Evolutionary conservation across 2,113 vertebrate species (phyloP), one percentile per base, ranked within the genome.

Genomic region (Ibidorhyncha struthersii): DNA sequence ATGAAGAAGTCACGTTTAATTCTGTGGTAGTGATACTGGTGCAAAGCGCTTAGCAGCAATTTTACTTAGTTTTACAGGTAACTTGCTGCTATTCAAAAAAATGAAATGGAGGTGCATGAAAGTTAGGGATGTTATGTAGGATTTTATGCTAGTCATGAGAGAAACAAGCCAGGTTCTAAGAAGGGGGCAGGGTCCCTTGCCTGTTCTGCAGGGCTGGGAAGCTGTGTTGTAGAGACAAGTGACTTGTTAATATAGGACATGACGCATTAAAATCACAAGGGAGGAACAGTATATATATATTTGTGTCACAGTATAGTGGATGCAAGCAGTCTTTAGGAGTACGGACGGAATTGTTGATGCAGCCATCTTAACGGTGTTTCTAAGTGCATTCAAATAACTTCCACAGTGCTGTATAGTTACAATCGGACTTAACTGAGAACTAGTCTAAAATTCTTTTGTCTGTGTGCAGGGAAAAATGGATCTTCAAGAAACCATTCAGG

Each of bases 401-500:
- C 13, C 25, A 50, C 32, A 41, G 19, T 26, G n/a, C 29, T 67
- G 8, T 18, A 22, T 53, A 40, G 27, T 83, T 83, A 59, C 34
- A 58, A 16, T 73, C 2, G 1, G n/a, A 36, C 52, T 95, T 88
- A 32, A 85, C 34, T 82, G 41, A 29, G 21, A 83, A 34, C 15
- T 82, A n/a, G 38, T 70, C 59, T 92, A 71, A 96, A 87, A 59
- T 69, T 38, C 53, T 76, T 92, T 63, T 90, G 71, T 94, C 13
- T 90, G 11, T 86, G 21, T 45, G 8, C 93, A 99, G 99, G 99
- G 99, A 9, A 99, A 99, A 98, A 99, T 99, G 98, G 99, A 99
- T 5, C 98, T 99, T 45, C 94, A 99, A 97, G 99, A 99, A 96
- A 99, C 99, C 1, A 99, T 99, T 80, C 62, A 99, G 0, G 96